Base-by-base conservation (phyloP, 2,888 invertebrate genomes). In the Apamea crenata region DNA sequence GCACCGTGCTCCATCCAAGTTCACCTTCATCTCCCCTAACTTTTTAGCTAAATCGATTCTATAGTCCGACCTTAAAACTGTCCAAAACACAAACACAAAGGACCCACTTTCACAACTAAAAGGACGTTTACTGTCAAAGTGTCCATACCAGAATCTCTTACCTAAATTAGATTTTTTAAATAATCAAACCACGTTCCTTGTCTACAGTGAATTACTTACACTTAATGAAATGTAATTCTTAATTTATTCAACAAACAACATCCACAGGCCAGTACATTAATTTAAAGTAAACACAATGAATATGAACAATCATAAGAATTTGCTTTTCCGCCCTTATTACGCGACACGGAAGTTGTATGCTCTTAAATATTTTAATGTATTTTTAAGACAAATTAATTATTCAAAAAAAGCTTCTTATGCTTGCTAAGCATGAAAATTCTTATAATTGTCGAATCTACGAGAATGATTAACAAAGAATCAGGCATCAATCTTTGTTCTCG, bases 201-300 rank as follows among this genome's bases (percentile, higher is more conserved):
- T 59, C 21, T 40, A 29, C 77, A 72, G 47, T n/a, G 56, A 78
- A 85, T 71, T 74, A 82, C 82, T 68, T 74, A 56, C 14, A 10
- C 36, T 53, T 61, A 79, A 82, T 68, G n/a, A 61, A 61, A 75
- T 77, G 21, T 71, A 61, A 75, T 75, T 83, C 71, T 66, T 78
- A 75, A 75, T 83, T 80, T 53, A 80, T 56, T 73, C 70, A 61
- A 70, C 77, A 76, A 67, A 82, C 32, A 69, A 65, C 59, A 66
- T 74, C 84, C 68, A 74, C 74, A 65, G 85, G 78, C 65, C 32
- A 29, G 78, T 61, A 68, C 70, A 76, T 77, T 82, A 82, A 86
- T 86, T 86, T 76, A 80, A 80, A 82, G 75, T 78, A 79, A 84
- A 86, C 78, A 82, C 63, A 69, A 84, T 82, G 84, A 79, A 72